These are phyloP conservation scores for Beris chalybata DNA, from an alignment of 2,888 invertebrate species.

Conservation along the genomic window DNA sequence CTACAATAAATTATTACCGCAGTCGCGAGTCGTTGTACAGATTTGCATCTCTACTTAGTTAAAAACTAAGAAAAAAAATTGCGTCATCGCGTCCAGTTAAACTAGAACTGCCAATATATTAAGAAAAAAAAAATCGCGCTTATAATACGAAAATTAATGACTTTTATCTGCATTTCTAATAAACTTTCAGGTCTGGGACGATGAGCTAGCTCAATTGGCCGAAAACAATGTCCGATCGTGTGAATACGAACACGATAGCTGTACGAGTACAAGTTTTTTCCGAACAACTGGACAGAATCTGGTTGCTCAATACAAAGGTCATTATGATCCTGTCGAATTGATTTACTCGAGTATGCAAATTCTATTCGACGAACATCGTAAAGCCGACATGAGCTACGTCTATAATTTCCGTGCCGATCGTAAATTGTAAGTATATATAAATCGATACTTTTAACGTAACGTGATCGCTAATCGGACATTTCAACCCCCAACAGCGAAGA, in stretches of 20 bases:
- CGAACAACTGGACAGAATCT: slow-evolving; percentile 20
- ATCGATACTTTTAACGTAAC: background rate
- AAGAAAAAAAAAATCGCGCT: too few species aligned
- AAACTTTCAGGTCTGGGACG: slow-evolving; percentile 25
- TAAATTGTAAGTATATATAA: slow-evolving; percentile 19
- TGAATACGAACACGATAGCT: slow-evolving; percentile 25
- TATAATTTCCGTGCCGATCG: slow-evolving; percentile 13
- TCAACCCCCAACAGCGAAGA: slow-evolving; percentile 9
- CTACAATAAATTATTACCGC: too few species aligned
- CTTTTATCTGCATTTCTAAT: background rate
- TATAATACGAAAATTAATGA: too few species aligned
- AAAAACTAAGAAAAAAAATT: too few species aligned
- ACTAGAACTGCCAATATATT: too few species aligned
- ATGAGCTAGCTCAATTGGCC: slow-evolving; percentile 30
- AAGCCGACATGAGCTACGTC: slow-evolving; percentile 24
- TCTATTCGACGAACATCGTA: slow-evolving; percentile 21
- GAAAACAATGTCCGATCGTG: slow-evolving; percentile 22
- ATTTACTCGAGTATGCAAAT: slow-evolving; percentile 29
- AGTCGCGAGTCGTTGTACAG: too few species aligned
- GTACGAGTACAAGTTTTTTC: slow-evolving; percentile 16
- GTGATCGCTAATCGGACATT: background rate
- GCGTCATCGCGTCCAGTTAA: too few species aligned
- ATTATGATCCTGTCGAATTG: slow-evolving; percentile 21
- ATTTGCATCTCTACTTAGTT: too few species aligned
- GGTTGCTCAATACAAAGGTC: slow-evolving; percentile 25